These are phyloP conservation scores for Tuta absoluta DNA, from an alignment of 2,888 invertebrate genomes.

Conservation along the genomic window DNA sequence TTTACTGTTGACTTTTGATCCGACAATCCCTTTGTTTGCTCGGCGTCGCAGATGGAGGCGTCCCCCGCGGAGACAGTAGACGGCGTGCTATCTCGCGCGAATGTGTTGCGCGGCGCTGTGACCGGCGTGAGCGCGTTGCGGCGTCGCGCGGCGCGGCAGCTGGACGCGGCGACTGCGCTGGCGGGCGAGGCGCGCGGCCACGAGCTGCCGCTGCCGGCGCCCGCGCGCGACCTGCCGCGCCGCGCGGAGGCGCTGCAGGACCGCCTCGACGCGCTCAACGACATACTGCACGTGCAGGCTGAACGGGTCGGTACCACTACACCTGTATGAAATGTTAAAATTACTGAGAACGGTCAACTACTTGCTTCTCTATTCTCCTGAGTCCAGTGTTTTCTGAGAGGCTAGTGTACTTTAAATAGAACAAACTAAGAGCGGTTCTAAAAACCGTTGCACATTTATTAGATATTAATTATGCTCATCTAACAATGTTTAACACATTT, in stretches of 20 bases:
- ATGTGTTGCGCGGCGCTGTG: slow-evolving; percentile 63
- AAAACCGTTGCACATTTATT: too few species aligned
- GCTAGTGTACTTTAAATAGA: too few species aligned
- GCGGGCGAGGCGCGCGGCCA: slow-evolving; percentile 44
- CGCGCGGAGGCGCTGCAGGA: slow-evolving; percentile 86
- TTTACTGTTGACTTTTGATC: too few species aligned
- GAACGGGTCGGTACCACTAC: slow-evolving; percentile 76
- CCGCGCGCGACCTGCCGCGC: slow-evolving; percentile 48
- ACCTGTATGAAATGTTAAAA: too few species aligned
- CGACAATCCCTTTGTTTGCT: too few species aligned
- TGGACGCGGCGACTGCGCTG: slow-evolving; percentile 76
- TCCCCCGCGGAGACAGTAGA: slow-evolving; percentile 85
- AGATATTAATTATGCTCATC: too few species aligned
- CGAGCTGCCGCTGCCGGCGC: slow-evolving; percentile 59
- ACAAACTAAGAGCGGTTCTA: too few species aligned
- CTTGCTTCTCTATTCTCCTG: too few species aligned
- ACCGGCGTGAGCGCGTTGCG: slow-evolving; percentile 52
- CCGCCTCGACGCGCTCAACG: slow-evolving; percentile 86
- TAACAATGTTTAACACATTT: too few species aligned
- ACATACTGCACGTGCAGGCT: slow-evolving; percentile 88
- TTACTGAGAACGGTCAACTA: too few species aligned
- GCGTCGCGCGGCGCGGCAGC: slow-evolving; percentile 73
- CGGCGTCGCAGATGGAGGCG: slow-evolving; percentile 85
- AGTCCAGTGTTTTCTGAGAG: too few species aligned
- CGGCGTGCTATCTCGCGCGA: slow-evolving; percentile 41